phyloP scores from a whole-genome alignment of 2,888 invertebrate species.

The Phania funesta region DNA sequence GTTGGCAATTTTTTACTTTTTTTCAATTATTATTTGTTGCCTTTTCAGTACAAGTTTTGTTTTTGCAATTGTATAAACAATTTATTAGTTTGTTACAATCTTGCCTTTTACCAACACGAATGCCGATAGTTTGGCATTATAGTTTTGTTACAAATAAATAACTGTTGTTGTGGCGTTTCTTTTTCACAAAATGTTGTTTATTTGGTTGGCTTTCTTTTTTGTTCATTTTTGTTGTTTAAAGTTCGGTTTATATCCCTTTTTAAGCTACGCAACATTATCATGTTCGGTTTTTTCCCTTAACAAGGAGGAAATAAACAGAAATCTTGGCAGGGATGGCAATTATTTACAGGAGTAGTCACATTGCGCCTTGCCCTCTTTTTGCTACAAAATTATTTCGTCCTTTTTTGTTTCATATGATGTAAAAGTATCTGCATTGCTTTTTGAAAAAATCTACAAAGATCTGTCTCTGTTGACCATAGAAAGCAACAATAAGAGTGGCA shows the following conservation, averaged over 20 bases:
- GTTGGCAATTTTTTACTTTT: conserved; percentile 18
- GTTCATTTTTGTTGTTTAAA: conserved; percentile 1
- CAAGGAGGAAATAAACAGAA: conserved; percentile 13
- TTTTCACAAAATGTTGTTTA: neutral
- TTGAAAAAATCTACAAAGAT: conserved; percentile 21
- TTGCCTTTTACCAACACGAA: conserved; percentile 66
- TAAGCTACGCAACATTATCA: conserved; percentile 50
- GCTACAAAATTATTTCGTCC: neutral
- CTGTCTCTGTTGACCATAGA: conserved; percentile 1
- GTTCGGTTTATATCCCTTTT: conserved; percentile 54
- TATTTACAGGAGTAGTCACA: neutral
- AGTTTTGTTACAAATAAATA: conserved; percentile 61
- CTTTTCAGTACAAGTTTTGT: neutral
- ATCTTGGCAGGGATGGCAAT: neutral
- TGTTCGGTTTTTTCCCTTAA: conserved; percentile 39
- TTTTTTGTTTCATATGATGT: neutral
- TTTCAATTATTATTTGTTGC: neutral
- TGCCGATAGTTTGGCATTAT: conserved; percentile 63
- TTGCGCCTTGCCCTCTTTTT: neutral
- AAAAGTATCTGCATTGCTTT: conserved; percentile 21
- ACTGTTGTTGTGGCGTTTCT: conserved; percentile 14
- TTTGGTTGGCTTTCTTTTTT: neutral
- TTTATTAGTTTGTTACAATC: conserved; percentile 64
- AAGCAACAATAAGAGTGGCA: neutral
- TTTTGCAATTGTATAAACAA: conserved; percentile 55